phyloP scores from a whole-genome alignment of 2,888 invertebrate genomes.

The Entomobrya multifasciata region DNA sequence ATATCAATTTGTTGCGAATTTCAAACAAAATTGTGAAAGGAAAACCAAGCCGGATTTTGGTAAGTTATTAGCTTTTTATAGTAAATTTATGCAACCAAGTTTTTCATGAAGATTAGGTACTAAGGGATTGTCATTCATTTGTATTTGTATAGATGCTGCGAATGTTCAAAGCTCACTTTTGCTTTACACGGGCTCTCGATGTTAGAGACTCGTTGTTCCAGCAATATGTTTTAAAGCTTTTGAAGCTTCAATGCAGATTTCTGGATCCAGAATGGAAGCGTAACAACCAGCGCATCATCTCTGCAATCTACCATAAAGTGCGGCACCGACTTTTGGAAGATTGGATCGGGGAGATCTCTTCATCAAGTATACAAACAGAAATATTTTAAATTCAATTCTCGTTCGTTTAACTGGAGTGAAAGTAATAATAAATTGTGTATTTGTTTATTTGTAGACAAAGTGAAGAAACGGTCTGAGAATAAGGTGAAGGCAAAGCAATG shows the following conservation, averaged over 20 bases:
- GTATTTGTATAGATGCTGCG: constrained; percentile 26
- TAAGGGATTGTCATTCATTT: not conserved
- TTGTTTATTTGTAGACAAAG: not conserved
- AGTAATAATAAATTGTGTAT: too few relatives aligned
- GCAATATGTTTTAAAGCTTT: constrained; percentile 50
- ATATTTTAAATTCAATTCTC: too few relatives aligned
- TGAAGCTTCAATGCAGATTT: constrained; percentile 37
- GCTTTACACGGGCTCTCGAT: constrained; percentile 7
- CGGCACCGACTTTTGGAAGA: constrained; percentile 54
- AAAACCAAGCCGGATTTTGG: constrained; percentile 53
- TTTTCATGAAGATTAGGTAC: not conserved
- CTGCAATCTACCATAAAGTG: constrained; percentile 59
- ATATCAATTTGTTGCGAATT: constrained; percentile 45
- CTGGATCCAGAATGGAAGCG: constrained; percentile 52
- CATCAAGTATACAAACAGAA: constrained; percentile 25
- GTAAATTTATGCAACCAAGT: too few relatives aligned
- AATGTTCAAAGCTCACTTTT: constrained; percentile 47
- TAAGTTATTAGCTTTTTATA: not conserved
- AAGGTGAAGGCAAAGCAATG: constrained; percentile 18
- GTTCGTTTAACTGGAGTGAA: too few relatives aligned
- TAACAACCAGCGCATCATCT: constrained; percentile 31
- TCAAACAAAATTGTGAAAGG: constrained; percentile 54
- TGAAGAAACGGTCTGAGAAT: not conserved
- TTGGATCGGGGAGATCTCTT: constrained; percentile 52
- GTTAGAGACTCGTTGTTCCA: constrained; percentile 49